Evolutionary conservation across 2,797 vertebrate species (phyloP), one percentile per base, ranked within the genome.

Genomic region (Arrhamphus sclerolepis): DNA sequence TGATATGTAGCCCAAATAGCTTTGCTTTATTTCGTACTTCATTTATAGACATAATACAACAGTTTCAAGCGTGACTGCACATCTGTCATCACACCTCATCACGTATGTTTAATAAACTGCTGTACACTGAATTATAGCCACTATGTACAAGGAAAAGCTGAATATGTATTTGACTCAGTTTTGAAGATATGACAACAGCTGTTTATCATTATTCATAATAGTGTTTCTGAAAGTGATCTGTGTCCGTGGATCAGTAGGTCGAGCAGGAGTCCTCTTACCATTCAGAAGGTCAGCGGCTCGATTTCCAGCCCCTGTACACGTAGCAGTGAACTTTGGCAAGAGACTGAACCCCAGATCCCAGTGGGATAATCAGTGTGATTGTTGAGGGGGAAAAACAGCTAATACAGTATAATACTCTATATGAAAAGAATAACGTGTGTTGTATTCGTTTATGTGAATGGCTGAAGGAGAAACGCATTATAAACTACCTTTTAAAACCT

Each of bases 11-110:
- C 60, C 51, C 52, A 52, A 84, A 75, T 75, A 77, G 65, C 55
- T 66, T 81, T 69, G 55, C 56, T 61, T 74, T 70, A 83, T 85
- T 87, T 81, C 69, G 77, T 62, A 78, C 65, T 77, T 79, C 21
- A 85, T 81, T 85, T 84, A 54, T 65, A 53, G 46, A 44, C 51
- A 73, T 84, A 75, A 76, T 72, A 28, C 66, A 46, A 43, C n/a
- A 17, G 56, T 69, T 76, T 78, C 52, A 51, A 77, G 66, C 39
- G 50, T 56, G 19, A 13, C 28, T 61, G 73, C 46, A 56, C 40
- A 60, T 75, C 70, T 59, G 44, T 56, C 51, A 54, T 78, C 68
- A 69, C 67, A 57, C 66, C 22, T 19, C 46, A 41, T 77, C 75
- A 75, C 56, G 75, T 69, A 64, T 29, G 64, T 79, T 82, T 53